Evolutionary conservation across 2,113 vertebrate genomes (phyloP).

Genomic region (Hydrochoerus hydrochaeris): DNA sequence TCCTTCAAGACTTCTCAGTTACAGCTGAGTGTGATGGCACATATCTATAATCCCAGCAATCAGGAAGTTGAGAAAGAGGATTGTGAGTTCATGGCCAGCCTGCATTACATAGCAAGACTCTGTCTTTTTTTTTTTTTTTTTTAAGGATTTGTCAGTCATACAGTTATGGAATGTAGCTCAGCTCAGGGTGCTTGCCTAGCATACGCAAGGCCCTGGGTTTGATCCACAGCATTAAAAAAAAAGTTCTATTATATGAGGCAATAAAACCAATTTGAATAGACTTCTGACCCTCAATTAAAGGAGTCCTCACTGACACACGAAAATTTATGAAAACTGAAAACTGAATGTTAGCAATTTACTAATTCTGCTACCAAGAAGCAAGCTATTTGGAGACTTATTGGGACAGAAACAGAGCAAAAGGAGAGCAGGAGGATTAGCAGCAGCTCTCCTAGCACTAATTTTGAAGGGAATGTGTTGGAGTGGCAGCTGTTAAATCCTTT

Average conservation of each 20-base stretch:
- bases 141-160: not conserved
- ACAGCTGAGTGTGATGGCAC: not conserved
- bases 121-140: not conserved
- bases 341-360: not conserved
- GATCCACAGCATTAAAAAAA: not conserved
- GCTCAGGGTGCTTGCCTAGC: not conserved
- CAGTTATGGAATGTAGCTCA: not conserved
- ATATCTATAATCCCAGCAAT: not conserved
- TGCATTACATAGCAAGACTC: not conserved
- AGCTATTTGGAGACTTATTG: not conserved
- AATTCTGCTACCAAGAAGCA: not conserved
- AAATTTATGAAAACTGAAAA: not conserved
- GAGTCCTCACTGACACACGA: not conserved
- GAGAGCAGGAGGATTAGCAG: not conserved
- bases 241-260: not conserved
- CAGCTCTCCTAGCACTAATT: not conserved
- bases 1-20: not conserved
- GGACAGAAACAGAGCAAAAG: not conserved
- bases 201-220: not conserved
- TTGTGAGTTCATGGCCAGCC: not conserved
- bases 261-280: not conserved
- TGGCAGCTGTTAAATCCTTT: not conserved
- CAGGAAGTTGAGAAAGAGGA: not conserved
- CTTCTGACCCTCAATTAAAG: not conserved
- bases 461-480: not conserved